Percentiles rank a stretch among this genome's conserved stretches.
Evolutionary conservation across 2,797 vertebrate species (phyloP).

Genomic region (Apodemus agrarius): DNA sequence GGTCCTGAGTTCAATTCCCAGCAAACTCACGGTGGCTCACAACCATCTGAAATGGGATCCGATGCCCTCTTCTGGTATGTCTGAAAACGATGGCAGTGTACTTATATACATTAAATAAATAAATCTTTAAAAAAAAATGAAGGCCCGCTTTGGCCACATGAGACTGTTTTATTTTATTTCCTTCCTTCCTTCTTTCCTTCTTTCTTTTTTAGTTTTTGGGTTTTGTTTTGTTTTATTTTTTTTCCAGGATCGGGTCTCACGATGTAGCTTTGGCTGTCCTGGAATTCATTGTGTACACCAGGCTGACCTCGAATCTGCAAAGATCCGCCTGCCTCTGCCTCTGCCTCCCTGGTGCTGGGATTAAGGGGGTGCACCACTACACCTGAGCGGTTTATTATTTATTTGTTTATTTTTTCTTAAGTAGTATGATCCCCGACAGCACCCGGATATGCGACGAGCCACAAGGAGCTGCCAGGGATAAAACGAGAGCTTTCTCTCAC

Average conservation of each 20-base stretch:
- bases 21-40: too few species aligned
- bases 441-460: fast-evolving
- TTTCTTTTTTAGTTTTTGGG: neutral
- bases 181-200: neutral
- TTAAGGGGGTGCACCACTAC: neutral
- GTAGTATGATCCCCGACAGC: neutral
- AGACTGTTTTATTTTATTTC: neutral
- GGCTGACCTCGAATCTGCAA: neutral
- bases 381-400: neutral
- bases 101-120: too few species aligned
- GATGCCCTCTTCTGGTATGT: too few species aligned
- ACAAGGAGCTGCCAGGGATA: neutral
- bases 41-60: too few species aligned
- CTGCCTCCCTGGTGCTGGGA: neutral
- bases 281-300: neutral
- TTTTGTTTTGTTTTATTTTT: neutral
- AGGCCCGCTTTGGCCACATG: neutral
- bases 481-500: neutral
- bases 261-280: neutral
- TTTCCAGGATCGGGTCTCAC: neutral
- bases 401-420: neutral
- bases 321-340: neutral
- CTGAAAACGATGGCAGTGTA: too few species aligned
- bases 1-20: too few species aligned
- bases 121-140: neutral